Percentiles rank a stretch among this genome's conserved stretches.
phyloP scores from a whole-genome alignment of 1,140 invertebrate species.

The Paramacrobiotus metropolitanus region DNA sequence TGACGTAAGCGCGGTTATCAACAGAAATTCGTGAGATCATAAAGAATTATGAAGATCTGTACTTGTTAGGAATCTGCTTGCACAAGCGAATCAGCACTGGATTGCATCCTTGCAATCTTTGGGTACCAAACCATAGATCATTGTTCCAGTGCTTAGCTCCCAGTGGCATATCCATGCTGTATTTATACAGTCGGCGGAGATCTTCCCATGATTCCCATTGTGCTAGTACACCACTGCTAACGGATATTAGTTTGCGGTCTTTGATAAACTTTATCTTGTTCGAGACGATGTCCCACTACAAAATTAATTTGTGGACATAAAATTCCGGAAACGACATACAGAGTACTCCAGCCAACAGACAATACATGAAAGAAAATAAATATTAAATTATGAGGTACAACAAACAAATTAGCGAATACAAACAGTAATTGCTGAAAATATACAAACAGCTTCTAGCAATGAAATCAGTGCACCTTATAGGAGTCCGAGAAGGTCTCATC shows the following conservation, averaged over 20 bases:
- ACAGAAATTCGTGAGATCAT: background rate
- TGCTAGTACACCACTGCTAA: constrained; percentile 14
- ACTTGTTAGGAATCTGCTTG: constrained; percentile 13
- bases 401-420: constrained; percentile 18
- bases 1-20: no score
- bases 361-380: no score
- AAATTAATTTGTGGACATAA: no score
- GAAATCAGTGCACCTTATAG: constrained; percentile 20
- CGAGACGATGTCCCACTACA: constrained; percentile 25
- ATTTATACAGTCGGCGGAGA: constrained; percentile 22
- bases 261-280: constrained; percentile 21
- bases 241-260: constrained; percentile 21
- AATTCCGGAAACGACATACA: no score
- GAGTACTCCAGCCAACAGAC: no score
- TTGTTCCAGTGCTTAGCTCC: constrained; percentile 16
- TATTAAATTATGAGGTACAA: constrained; percentile 18
- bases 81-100: constrained; percentile 24
- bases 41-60: background rate
- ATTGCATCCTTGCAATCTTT: constrained; percentile 21
- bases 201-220: constrained; percentile 24
- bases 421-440: background rate
- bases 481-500: constrained; percentile 24
- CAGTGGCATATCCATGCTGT: constrained; percentile 17
- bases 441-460: background rate
- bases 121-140: constrained; percentile 19